These are phyloP conservation scores for Phocides pigmalion DNA, from an alignment of 1,140 invertebrate genomes.

Conservation along the genomic window DNA sequence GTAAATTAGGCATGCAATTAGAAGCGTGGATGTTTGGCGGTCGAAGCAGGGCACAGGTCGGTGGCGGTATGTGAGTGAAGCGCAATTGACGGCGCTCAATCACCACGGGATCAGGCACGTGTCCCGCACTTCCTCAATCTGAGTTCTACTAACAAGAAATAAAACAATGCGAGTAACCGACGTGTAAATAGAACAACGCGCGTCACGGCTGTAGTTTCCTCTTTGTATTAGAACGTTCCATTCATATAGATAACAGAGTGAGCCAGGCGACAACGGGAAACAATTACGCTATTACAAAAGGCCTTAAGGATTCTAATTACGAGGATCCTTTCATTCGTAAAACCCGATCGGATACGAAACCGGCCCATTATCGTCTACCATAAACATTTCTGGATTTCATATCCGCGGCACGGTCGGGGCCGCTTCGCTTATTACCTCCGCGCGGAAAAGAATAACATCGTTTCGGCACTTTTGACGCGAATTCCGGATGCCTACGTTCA, in stretches of 20 bases:
- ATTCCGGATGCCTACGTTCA: constrained; percentile 81
- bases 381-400: constrained; percentile 82
- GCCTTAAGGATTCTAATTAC: constrained; percentile 72
- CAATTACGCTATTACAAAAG: constrained; percentile 71
- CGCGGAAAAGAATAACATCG: constrained; percentile 81
- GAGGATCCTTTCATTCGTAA: constrained; percentile 61
- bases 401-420: constrained; percentile 71
- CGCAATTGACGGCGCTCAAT: constrained; percentile 66
- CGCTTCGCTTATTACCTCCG: constrained; percentile 74
- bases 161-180: constrained; percentile 46
- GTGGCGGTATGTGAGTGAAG: constrained; percentile 48
- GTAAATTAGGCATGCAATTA: constrained; percentile 68
- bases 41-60: constrained; percentile 57
- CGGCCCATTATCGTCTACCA: constrained; percentile 64
- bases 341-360: constrained; percentile 66
- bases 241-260: constrained; percentile 59
- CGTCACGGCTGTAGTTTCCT: constrained; percentile 50
- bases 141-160: constrained; percentile 41
- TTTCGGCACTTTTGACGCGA: constrained; percentile 80
- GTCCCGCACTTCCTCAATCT: constrained; percentile 37
- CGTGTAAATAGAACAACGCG: constrained; percentile 44
- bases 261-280: constrained; percentile 64
- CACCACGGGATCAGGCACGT: constrained; percentile 45
- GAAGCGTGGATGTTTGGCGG: constrained; percentile 65
- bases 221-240: constrained; percentile 64